These are phyloP conservation scores for Lasioglossum calceatum DNA, from an alignment of 2,888 invertebrate genomes.

Conservation along the genomic window DNA sequence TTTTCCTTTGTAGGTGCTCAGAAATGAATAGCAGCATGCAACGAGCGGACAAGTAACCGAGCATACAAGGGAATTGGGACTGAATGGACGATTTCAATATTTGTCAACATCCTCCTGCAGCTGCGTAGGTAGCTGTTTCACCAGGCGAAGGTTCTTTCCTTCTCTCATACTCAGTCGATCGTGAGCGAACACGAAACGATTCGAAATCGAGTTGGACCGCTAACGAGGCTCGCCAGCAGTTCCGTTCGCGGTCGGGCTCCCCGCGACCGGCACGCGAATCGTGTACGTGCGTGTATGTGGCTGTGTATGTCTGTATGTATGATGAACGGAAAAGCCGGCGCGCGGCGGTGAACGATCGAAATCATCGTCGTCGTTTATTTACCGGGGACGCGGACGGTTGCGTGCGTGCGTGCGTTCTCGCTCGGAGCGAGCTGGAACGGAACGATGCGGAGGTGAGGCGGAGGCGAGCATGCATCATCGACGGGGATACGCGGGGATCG, in stretches of 20 bases:
- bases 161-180: not conserved
- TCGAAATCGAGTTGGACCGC: not conserved
- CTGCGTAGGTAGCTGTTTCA: not conserved
- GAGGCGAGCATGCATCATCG: constrained; percentile 16
- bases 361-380: constrained; percentile 19
- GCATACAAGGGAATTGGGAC: not conserved
- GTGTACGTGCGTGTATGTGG: not conserved
- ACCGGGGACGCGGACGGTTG: not conserved
- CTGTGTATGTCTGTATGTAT: not conserved
- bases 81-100: not conserved
- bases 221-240: not conserved
- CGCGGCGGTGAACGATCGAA: not conserved
- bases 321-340: not conserved
- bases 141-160: not conserved
- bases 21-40: not conserved
- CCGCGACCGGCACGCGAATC: not conserved
- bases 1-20: not conserved
- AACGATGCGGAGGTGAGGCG: not conserved
- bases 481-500: constrained; percentile 9
- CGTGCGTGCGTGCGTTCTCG: not conserved
- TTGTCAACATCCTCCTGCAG: too few relatives aligned
- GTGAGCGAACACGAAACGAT: not conserved
- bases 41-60: not conserved
- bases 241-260: not conserved
- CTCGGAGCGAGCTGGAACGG: not conserved